These are phyloP conservation scores for Pavo muticus DNA, from an alignment of 2,113 vertebrate species.

Conservation along the genomic window DNA sequence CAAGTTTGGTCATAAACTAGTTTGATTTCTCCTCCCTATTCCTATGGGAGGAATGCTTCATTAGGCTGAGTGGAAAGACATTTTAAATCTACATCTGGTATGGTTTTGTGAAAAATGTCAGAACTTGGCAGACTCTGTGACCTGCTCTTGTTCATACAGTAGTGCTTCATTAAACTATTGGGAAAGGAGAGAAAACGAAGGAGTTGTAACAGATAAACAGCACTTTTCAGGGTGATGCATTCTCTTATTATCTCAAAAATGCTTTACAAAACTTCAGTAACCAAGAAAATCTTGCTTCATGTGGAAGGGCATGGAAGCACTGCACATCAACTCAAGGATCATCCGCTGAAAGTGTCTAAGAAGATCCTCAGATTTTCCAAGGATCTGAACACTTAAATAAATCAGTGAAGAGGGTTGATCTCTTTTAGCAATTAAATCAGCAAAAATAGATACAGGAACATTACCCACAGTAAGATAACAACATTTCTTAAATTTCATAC, in stretches of 20 bases:
- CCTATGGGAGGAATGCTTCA: neutral
- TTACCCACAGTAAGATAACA: neutral
- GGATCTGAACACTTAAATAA: neutral
- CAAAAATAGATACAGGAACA: neutral
- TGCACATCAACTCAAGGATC: neutral
- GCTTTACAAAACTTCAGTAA: neutral
- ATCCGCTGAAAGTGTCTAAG: neutral
- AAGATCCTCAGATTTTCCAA: neutral
- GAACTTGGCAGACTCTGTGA: neutral
- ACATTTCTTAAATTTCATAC: neutral
- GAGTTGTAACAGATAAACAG: neutral
- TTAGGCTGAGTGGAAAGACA: neutral
- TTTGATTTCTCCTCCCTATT: neutral
- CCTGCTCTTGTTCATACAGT: neutral
- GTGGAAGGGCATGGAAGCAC: neutral
- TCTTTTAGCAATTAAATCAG: neutral
- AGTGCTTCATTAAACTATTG: neutral
- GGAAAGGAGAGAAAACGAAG: neutral
- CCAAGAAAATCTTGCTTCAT: neutral
- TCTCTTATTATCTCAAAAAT: neutral
- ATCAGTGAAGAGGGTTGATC: neutral
- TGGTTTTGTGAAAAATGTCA: neutral
- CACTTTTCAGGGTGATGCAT: neutral
- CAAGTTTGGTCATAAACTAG: neutral
- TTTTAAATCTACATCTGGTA: neutral